phyloP scores from a whole-genome alignment of 1,140 invertebrate species.

The Cecropterus lyciades region DNA sequence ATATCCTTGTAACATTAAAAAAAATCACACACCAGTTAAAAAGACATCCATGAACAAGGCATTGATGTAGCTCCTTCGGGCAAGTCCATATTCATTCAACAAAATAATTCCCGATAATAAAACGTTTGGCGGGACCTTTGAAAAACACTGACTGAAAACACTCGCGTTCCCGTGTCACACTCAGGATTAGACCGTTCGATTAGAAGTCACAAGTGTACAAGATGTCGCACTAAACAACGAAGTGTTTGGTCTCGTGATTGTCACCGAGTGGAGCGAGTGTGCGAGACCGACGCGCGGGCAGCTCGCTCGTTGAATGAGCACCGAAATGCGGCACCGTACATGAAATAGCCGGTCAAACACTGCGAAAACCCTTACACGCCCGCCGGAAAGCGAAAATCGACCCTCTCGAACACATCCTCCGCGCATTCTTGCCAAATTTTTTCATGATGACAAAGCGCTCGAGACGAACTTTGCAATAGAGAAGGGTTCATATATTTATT shows the following conservation, averaged over 20 bases:
- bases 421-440: slow-evolving; percentile 29
- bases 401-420: slow-evolving; percentile 59
- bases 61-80: slow-evolving; percentile 76
- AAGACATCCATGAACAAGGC: slow-evolving; percentile 83
- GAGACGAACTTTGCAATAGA: not conserved
- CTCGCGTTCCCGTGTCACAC: slow-evolving; percentile 43
- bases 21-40: slow-evolving; percentile 80
- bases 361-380: slow-evolving; percentile 79
- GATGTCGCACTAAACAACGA: slow-evolving; percentile 36
- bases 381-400: slow-evolving; percentile 63
- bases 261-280: slow-evolving; percentile 59
- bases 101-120: slow-evolving; percentile 52
- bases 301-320: slow-evolving; percentile 76
- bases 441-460: slow-evolving; percentile 25
- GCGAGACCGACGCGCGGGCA: slow-evolving; percentile 75
- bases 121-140: slow-evolving; percentile 46
- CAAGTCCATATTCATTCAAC: slow-evolving; percentile 81
- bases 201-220: slow-evolving; percentile 37
- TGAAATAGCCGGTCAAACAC: slow-evolving; percentile 78
- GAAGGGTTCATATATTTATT: too few relatives aligned
- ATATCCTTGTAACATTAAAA: slow-evolving; percentile 38
- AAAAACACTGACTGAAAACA: slow-evolving; percentile 61
- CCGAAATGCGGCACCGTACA: slow-evolving; percentile 76
- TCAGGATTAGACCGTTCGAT: slow-evolving; percentile 25
- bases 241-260: slow-evolving; percentile 46